Percentiles rank a stretch among this genome's conserved stretches.
phyloP scores from a whole-genome alignment of 2,888 invertebrate genomes.

The Saturnia pavonia region DNA sequence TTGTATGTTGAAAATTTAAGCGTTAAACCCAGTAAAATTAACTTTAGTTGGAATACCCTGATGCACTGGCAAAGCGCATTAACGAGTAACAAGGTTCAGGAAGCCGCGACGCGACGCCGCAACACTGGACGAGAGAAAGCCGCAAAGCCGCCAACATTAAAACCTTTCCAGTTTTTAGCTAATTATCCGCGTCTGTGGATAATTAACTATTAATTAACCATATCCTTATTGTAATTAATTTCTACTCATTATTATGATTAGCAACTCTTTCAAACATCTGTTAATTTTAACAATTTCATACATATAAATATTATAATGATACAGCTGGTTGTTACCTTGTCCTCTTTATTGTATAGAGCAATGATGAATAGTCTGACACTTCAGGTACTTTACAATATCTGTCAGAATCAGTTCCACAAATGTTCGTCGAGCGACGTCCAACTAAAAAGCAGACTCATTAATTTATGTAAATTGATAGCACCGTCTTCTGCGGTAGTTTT shows the following conservation, averaged over 20 bases:
- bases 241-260: neutral
- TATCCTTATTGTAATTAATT: neutral
- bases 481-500: neutral
- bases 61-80: slow-evolving; percentile 5
- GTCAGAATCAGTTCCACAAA: neutral
- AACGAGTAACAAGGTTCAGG: neutral
- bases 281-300: no score
- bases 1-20: neutral
- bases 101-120: slow-evolving; percentile 1
- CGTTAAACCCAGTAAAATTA: neutral
- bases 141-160: neutral
- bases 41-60: neutral
- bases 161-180: neutral
- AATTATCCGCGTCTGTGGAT: neutral
- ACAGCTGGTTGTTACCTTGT: no score
- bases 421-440: neutral
- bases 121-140: neutral
- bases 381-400: neutral
- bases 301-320: no score
- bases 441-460: neutral
- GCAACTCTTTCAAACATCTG: no score
- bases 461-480: neutral
- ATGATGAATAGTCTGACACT: neutral
- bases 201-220: neutral
- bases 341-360: neutral